These are phyloP conservation scores for Cichlasoma orientale DNA, from an alignment of 2,797 vertebrate species.

Conservation along the genomic window DNA sequence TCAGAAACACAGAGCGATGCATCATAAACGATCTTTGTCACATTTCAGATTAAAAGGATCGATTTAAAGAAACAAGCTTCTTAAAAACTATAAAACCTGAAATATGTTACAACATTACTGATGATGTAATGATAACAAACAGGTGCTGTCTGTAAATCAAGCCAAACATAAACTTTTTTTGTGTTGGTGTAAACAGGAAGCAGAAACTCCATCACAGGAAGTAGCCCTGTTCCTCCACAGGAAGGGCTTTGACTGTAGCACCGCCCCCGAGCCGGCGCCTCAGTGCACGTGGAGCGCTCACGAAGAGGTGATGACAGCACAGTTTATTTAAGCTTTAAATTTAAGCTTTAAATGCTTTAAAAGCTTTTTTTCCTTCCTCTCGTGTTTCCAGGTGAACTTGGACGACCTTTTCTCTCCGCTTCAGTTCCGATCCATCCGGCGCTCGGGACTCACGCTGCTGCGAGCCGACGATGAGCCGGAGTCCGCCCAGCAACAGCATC, in stretches of 20 bases:
- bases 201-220: slow-evolving; percentile 83
- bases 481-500: slow-evolving; percentile 22
- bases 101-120: too few species aligned
- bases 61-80: too few species aligned
- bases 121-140: too few species aligned
- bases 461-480: slow-evolving; percentile 22
- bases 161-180: not conserved
- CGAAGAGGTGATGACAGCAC: slow-evolving; percentile 44
- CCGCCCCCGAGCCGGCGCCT: slow-evolving; percentile 40
- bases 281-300: slow-evolving; percentile 53
- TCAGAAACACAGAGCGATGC: too few species aligned
- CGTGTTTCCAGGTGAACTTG: slow-evolving; percentile 46
- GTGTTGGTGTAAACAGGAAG: slow-evolving; percentile 74
- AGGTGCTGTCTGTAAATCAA: too few species aligned
- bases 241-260: slow-evolving; percentile 90
- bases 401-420: slow-evolving; percentile 51
- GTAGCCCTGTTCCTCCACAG: slow-evolving; percentile 91
- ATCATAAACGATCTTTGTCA: too few species aligned
- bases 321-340: not conserved
- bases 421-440: slow-evolving; percentile 66
- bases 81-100: too few species aligned
- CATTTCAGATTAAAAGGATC: too few species aligned
- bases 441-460: slow-evolving; percentile 78
- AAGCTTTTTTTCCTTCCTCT: not conserved
- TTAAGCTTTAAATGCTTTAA: not conserved